Evolutionary conservation across 2,888 invertebrate species (phyloP), one percentile per base, ranked within the genome.

Genomic region (Autographa pulchrina): DNA sequence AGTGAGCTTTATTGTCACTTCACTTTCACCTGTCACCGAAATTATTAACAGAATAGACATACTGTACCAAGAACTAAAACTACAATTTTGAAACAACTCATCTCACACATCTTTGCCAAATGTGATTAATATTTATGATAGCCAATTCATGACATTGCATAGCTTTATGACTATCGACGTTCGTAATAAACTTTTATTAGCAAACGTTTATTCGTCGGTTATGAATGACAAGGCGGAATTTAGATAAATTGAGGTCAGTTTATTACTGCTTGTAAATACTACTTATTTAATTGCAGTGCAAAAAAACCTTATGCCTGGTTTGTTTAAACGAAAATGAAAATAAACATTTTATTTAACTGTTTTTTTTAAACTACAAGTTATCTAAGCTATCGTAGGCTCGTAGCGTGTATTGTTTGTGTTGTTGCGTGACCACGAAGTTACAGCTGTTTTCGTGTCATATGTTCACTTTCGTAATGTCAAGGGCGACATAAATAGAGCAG

Each of bases 211-310:
- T 35, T 25, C 16, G 11, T 43, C 25, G 11, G 14, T n/a, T 32
- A 35, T 25, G 5, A n/a, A 62, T 77, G 68, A 68, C 38, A 16
- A 31, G n/a, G 62, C 35, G 7, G 13, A 16, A 62, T 38, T 54
- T 25, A 16, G 31, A 13, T 0, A 6, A 56, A 64, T 63, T 31
- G 32, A 62, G 41, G 59, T 63, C 52, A 58, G 48, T 20, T 54
- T 38, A 16, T 20, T 41, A 62, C 8, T 0, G 20, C 9, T 31
- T 8, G 25, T 13, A 68, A 72, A 67, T 38, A 58, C 11, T 67
- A 68, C 32, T 32, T 11, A 20, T 56, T 60, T 32, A 25, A 56
- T 25, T 52, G 35, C 0, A 52, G 31, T 62, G 62, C 64, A 72
- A 72, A 62, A 58, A 58, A 16, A 31, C 35, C 31, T 68, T 67